Evolutionary conservation across 2,797 vertebrate species (phyloP), one percentile per base, ranked within the genome.

Genomic region (Numenius phaeopus): DNA sequence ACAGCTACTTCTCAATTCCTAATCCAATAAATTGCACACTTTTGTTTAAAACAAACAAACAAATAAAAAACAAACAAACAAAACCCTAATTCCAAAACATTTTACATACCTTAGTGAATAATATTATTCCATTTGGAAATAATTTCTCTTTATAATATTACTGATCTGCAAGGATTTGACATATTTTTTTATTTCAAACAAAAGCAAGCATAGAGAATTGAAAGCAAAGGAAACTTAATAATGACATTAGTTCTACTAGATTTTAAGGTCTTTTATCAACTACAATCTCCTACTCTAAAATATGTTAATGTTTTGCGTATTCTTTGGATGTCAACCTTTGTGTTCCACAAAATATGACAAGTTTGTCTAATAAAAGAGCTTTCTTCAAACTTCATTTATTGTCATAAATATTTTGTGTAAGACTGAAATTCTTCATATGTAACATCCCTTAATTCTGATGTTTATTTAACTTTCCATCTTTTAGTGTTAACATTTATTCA

Each of bases 381-480:
- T 69, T 72, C 37, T 81, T 44, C 59, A 80, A 47, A 26, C 30
- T 47, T 59, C 6, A 29, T n/a, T 42, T 59, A 14, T 29, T 47
- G 8, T 44, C 50, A 65, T 50, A 52, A 87, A 67, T 73, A 91
- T 65, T 90, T 90, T 84, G 14, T 77, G 20, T 37, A n/a, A 83
- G 49, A 67, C 59, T 72, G 22, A 94, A 90, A 84, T 26, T 9
- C 42, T 82, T 77, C 37, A 14, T 70, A 30, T 66, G 17, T 58
- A 80, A 69, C 78, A 79, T 87, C 14, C 11, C 18, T 75, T 62
- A 40, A 47, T 52, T 89, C 54, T 90, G 20, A 52, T 34, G 23
- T 57, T 80, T 81, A 44, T 79, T 95, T 96, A 84, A 32, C 32
- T 84, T 94, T 87, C 34, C 55, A 47, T 71, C n/a, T 90, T 90